These are phyloP conservation scores for Corythaeola cristata DNA, from an alignment of 2,113 vertebrate genomes.

Conservation along the genomic window DNA sequence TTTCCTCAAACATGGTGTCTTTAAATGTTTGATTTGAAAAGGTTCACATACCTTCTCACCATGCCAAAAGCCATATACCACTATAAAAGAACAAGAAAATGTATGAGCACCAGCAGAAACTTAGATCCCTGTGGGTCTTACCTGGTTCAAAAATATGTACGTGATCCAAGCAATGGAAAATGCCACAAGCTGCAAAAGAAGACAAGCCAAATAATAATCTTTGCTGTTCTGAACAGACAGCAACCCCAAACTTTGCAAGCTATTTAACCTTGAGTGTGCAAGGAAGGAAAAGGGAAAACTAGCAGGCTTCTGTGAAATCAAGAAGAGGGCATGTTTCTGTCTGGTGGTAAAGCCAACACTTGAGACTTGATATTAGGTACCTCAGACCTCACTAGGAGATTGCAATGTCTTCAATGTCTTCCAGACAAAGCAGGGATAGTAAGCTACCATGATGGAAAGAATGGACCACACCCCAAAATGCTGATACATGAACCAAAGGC, in stretches of 20 bases:
- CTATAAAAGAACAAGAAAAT: background rate
- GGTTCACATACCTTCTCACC: background rate
- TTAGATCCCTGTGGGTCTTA: background rate
- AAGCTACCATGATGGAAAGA: background rate
- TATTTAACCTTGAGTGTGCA: background rate
- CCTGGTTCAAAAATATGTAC: accelerated
- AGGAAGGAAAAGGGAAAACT: background rate
- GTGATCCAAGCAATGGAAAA: background rate
- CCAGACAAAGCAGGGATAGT: background rate
- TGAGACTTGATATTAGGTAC: too few species aligned
- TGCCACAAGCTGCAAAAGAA: background rate
- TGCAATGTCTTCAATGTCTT: background rate
- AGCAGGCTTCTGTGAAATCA: background rate
- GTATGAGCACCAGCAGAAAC: background rate
- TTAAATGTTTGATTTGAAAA: background rate
- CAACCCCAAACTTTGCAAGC: background rate
- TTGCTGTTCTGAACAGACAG: background rate
- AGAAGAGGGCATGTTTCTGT: background rate
- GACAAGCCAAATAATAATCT: background rate
- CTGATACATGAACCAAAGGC: background rate
- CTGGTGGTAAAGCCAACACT: background rate
- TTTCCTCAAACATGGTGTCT: background rate
- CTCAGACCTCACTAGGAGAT: background rate
- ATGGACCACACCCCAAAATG: background rate
- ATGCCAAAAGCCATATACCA: background rate